Evolutionary conservation across 2,888 invertebrate species (phyloP).

Genomic region (Plagodis pulveraria): DNA sequence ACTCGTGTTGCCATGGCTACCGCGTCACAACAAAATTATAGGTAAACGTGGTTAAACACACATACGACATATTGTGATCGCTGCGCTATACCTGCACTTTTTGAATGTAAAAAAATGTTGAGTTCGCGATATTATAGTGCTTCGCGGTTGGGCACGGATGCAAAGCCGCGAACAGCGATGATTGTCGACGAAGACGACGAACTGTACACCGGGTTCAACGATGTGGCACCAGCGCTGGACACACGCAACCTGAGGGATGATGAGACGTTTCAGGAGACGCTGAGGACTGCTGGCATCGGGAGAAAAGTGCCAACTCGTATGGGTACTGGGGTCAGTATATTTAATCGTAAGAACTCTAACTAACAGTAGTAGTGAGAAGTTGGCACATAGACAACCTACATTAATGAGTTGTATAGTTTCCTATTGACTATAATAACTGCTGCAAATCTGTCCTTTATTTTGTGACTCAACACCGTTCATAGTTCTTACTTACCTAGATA

Average conservation of each 20-base stretch:
- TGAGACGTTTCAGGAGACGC: conserved; percentile 90
- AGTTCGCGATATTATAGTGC: conserved; percentile 74
- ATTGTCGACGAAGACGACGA: conserved; percentile 86
- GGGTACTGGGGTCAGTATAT: conserved; percentile 70
- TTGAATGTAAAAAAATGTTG: conserved; percentile 55
- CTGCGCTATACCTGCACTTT: neutral
- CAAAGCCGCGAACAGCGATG: conserved; percentile 70
- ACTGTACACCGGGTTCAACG: conserved; percentile 88
- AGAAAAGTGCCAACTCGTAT: conserved; percentile 86
- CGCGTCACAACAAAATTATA: conserved; percentile 74
- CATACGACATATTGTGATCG: neutral
- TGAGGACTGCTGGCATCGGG: conserved; percentile 90
- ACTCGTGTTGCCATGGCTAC: conserved; percentile 55
- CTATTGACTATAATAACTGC: no score
- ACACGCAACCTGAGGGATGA: conserved; percentile 89
- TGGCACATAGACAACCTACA: no score
- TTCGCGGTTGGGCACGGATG: conserved; percentile 67
- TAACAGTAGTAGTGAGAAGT: no score
- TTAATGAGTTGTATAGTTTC: no score
- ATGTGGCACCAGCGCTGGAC: conserved; percentile 87
- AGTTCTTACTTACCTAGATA: no score
- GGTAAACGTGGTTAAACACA: conserved; percentile 5
- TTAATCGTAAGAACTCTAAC: neutral
- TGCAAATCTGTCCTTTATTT: no score
- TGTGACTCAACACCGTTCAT: no score